Conservation (phyloP, 2,888 invertebrate genomes). For the Protula sp. region DNA sequence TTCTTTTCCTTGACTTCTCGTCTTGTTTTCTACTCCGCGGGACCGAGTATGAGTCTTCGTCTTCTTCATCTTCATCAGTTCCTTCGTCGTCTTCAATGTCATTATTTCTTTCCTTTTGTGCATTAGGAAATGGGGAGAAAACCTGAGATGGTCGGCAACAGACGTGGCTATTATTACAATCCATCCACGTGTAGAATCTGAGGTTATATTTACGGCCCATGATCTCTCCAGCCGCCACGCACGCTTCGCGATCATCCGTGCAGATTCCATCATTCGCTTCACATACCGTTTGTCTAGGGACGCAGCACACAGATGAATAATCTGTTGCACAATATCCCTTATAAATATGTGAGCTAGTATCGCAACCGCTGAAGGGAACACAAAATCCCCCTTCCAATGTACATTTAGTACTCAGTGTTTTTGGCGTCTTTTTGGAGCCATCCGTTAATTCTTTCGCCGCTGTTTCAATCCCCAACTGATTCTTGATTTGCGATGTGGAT, state of each 20-base stretch:
- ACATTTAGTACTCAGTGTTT: background rate
- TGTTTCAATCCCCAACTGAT: no score
- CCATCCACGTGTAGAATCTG: background rate
- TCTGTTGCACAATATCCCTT: background rate
- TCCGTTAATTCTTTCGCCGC: no score
- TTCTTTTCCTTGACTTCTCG: no score
- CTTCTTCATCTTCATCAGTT: no score
- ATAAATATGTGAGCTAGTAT: background rate
- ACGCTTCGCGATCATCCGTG: background rate
- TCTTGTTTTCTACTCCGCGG: no score
- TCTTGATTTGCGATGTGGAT: no score
- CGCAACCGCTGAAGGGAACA: background rate
- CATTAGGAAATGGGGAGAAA: background rate
- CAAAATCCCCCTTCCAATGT: background rate
- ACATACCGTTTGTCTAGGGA: background rate
- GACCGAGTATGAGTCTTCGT: no score
- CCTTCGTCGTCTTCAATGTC: no score
- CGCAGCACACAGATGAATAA: slow-evolving; percentile 1
- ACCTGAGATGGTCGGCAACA: background rate
- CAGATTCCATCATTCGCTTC: background rate
- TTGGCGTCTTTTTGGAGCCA: no score
- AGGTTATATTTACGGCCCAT: slow-evolving; percentile 1
- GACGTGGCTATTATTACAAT: background rate
- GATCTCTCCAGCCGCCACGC: background rate
- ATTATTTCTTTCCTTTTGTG: no score